Percentiles rank a stretch among this genome's conserved stretches.
These are phyloP conservation scores for Chesias legatella DNA, from an alignment of 2,888 invertebrate species.

Conservation along the genomic window DNA sequence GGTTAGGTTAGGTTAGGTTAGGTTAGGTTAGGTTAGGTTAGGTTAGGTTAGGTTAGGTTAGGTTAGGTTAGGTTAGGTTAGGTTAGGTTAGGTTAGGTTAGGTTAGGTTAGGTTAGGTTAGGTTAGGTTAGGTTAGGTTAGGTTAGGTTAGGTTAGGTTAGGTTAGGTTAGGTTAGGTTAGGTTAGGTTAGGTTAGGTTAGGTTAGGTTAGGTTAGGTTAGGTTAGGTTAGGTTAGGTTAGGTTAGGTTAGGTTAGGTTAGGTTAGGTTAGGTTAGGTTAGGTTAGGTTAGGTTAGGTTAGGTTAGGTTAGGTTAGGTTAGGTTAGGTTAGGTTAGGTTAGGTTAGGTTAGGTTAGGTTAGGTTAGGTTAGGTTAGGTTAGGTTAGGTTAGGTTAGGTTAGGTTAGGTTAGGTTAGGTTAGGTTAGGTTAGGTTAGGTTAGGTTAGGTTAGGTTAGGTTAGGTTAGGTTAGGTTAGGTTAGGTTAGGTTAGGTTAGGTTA, in stretches of 20 bases:
- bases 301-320: slow-evolving; percentile 20
- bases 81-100: slow-evolving; percentile 15
- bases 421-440: slow-evolving; percentile 21
- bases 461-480: slow-evolving; percentile 23
- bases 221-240: slow-evolving; percentile 19
- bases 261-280: slow-evolving; percentile 19
- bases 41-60: slow-evolving; percentile 18
- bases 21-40: slow-evolving; percentile 13
- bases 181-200: slow-evolving; percentile 16
- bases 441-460: slow-evolving; percentile 25
- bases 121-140: slow-evolving; percentile 14
- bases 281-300: slow-evolving; percentile 20
- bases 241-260: slow-evolving; percentile 20
- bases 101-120: slow-evolving; percentile 16
- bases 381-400: slow-evolving; percentile 14
- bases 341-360: slow-evolving; percentile 25
- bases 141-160: slow-evolving; percentile 18
- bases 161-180: slow-evolving; percentile 9
- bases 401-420: slow-evolving; percentile 18
- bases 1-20: slow-evolving; percentile 13
- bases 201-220: slow-evolving; percentile 18
- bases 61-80: slow-evolving; percentile 15
- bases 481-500: slow-evolving; percentile 8
- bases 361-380: slow-evolving; percentile 23
- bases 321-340: slow-evolving; percentile 19